Evolutionary conservation across 2,888 invertebrate species (phyloP).

Genomic region (Prenolepis imparis): DNA sequence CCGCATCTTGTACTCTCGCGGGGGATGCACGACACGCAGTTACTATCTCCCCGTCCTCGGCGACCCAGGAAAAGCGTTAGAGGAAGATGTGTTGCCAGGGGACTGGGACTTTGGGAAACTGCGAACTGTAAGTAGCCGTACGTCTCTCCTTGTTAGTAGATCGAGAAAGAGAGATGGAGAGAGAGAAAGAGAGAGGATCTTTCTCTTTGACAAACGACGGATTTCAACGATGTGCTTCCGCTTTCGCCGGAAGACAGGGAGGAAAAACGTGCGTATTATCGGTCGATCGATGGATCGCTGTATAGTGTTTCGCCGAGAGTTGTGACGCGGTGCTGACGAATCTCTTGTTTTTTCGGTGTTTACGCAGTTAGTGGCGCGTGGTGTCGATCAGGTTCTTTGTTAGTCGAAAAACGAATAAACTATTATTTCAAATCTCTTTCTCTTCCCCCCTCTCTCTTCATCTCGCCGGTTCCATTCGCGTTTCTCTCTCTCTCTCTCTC

Average conservation of each 20-base stretch:
- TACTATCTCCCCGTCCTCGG: conserved; percentile 13
- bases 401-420: not conserved
- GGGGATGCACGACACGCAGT: conserved; percentile 48
- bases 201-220: conserved; percentile 1
- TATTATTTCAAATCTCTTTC: too few relatives aligned
- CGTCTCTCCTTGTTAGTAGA: conserved; percentile 45
- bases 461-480: not conserved
- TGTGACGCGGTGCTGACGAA: conserved; percentile 33
- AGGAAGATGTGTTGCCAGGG: conserved; percentile 59
- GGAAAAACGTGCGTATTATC: conserved; percentile 19
- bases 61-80: conserved; percentile 43
- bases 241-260: not conserved
- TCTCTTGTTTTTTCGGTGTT: conserved; percentile 38
- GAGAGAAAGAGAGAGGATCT: not conserved
- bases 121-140: conserved; percentile 62
- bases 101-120: not conserved
- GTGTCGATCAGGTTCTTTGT: conserved; percentile 48
- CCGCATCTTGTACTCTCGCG: conserved; percentile 36
- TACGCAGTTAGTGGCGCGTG: conserved; percentile 40
- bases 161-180: conserved; percentile 12
- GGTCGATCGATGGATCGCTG: not conserved
- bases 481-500: not conserved
- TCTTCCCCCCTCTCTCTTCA: conserved; percentile 10
- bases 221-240: conserved; percentile 4
- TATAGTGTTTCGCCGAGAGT: conserved; percentile 30